Base-by-base conservation (phyloP, 1,140 invertebrate genomes). In the Alviniconcha marisindica region DNA sequence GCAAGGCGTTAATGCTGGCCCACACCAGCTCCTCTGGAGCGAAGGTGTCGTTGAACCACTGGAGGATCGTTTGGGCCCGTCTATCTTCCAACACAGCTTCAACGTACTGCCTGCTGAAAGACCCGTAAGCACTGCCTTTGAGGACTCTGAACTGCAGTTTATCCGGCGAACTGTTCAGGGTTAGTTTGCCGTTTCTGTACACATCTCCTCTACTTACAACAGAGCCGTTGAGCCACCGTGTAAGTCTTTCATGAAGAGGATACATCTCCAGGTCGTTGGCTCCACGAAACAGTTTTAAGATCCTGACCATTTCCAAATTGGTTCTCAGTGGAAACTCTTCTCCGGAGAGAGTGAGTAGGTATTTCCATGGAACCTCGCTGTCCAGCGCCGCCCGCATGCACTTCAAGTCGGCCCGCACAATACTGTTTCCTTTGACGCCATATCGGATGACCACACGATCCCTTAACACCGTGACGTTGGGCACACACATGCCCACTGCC, bases 251-350 rank as follows among this genome's bases (percentile, higher is more conserved):
- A 48, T 48, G 44, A n/a, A 38, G 71, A 1, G 7, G 42, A 42
- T 76, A 54, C 18, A 21, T 31, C n/a, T 48, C 42, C 10, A 76
- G 28, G 42, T 76, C 73, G 73, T 76, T 76, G 24, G 28, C 14
- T 12, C 73, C 73, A 24, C 38, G 33, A 28, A 76, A 15, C 24
- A 76, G 28, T 15, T 15, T 76, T 4, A 76, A 42, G 18, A 76
- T 76, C 73, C 28, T 77, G 0, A 90, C 88, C 12, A 91, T 85
- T 86, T 92, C 90, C 4, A 87, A 60, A 71, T 92, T 92, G 51
- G 91, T 91, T 56, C 82, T 89, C 12, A 92, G 82, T n/a, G 91
- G 90, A 63, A 92, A 91, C 77, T 92, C 90, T 54, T 90, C 88
- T 2, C 90, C 91, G 12, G 90, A 84, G 31, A 91, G 69, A 79